Conservation (phyloP, 2,113 vertebrate species). For the Aptenodytes forsteri region DNA sequence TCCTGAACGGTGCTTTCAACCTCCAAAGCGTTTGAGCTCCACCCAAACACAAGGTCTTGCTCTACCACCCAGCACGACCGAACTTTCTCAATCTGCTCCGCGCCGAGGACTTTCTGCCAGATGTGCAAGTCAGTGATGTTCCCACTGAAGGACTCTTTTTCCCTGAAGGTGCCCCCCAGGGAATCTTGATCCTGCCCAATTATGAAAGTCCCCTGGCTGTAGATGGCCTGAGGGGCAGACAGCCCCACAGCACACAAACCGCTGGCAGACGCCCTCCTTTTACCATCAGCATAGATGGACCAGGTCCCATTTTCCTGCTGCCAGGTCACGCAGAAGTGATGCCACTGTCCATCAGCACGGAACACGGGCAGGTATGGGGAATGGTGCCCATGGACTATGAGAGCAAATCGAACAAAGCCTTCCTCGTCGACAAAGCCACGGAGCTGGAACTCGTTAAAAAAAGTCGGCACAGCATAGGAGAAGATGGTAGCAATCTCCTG, state of each 20-base stretch:
- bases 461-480: constrained; percentile 80
- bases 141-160: constrained; percentile 86
- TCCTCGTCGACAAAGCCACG: constrained; percentile 74
- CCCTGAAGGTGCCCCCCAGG: constrained; percentile 84
- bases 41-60: constrained; percentile 74
- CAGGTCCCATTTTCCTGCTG: constrained; percentile 69
- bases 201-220: constrained; percentile 80
- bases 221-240: constrained; percentile 72
- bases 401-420: constrained; percentile 77
- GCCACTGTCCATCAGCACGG: constrained; percentile 80
- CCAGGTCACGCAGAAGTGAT: constrained; percentile 89
- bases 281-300: constrained; percentile 81
- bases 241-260: constrained; percentile 44
- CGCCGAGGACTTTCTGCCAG: constrained; percentile 76
- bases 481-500: constrained; percentile 80
- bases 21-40: constrained; percentile 69
- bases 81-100: constrained; percentile 72
- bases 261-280: constrained; percentile 62
- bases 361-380: constrained; percentile 81
- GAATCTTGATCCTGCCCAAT: constrained; percentile 92
- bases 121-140: constrained; percentile 86
- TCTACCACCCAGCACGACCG: constrained; percentile 64
- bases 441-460: constrained; percentile 88
- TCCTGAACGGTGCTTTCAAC: constrained; percentile 66
- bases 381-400: constrained; percentile 86